Evolutionary conservation across 2,888 invertebrate species (phyloP), one percentile per base, ranked within the genome.

Genomic region (Balanococcus diminutus): DNA sequence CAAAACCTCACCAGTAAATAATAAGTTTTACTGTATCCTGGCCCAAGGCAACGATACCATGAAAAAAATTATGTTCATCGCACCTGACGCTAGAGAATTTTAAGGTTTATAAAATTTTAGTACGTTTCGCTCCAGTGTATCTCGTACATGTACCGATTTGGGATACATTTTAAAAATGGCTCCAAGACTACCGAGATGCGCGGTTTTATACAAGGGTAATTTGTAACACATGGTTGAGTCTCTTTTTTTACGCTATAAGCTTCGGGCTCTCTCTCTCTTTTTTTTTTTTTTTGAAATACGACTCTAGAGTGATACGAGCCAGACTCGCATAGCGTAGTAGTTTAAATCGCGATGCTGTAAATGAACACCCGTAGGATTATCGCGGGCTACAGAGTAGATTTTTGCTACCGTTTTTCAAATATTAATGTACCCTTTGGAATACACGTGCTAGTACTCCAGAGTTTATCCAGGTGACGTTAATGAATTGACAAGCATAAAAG

Each of bases 401-500:
- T 56, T 56, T 56, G n/a, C 56, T 56, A 22, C 6, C 22, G 56
- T 56, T 22, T 56, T 56, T 56, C 56, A 56, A 56, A 56, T 56
- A 56, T 56, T 56, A 56, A 56, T 56, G 22, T 56, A 56, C 56
- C 56, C 56, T 19, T 56, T 19, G 56, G 56, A 56, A 56, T 56
- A 56, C 56, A 36, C 36, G 36, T 36, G 36, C 36, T 46, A 14
- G 11, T 46, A 46, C 46, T 46, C 46, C 8, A 36, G 46, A 46
- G 56, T 56, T 56, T 22, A 9, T 42, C 11, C 22, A 72, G 25
- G 72, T 72, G 72, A 72, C 72, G 31, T 25, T 72, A 72, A 72
- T 72, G 72, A 72, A 72, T 72, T 72, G 72, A 72, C 31, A 72
- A 25, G 72, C 72, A 31, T 72, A 31, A 72, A 72, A 31, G 72